Percentiles rank a stretch among this genome's conserved stretches.
Evolutionary conservation across 2,888 invertebrate genomes (phyloP).

Genomic region (Syrista parreyssii): DNA sequence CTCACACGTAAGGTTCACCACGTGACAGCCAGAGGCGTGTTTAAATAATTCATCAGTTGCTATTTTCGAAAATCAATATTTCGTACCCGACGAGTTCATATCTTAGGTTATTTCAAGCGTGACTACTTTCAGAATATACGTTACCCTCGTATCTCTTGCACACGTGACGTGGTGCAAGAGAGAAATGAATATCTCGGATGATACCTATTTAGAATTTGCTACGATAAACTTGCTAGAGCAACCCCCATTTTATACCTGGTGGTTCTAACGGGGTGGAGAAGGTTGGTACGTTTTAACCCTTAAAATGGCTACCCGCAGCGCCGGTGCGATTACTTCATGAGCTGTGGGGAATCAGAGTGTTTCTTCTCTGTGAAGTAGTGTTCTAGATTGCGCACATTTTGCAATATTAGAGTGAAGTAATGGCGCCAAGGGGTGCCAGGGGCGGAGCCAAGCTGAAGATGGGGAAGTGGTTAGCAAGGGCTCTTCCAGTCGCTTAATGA

Average conservation of each 20-base stretch:
- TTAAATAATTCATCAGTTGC: neutral
- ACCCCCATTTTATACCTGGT: neutral
- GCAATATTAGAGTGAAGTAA: constrained; percentile 23
- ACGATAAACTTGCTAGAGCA: neutral
- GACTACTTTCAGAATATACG: neutral
- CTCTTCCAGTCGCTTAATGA: constrained; percentile 6
- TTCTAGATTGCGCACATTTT: constrained; percentile 27
- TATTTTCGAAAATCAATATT: neutral
- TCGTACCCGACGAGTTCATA: neutral
- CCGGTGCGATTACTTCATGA: neutral
- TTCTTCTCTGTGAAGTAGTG: neutral
- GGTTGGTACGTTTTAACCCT: neutral
- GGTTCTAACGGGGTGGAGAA: neutral
- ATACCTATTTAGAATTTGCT: neutral
- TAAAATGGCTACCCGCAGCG: neutral
- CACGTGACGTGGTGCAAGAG: neutral
- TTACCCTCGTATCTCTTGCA: no score
- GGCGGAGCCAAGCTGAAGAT: neutral
- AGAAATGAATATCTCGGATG: neutral
- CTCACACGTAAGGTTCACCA: neutral
- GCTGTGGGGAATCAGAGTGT: neutral
- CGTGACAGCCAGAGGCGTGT: neutral
- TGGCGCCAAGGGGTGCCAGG: neutral
- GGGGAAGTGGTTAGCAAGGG: neutral
- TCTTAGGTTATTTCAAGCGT: neutral